phyloP scores from a whole-genome alignment of 2,797 vertebrate genomes.

The Trachurus trachurus region DNA sequence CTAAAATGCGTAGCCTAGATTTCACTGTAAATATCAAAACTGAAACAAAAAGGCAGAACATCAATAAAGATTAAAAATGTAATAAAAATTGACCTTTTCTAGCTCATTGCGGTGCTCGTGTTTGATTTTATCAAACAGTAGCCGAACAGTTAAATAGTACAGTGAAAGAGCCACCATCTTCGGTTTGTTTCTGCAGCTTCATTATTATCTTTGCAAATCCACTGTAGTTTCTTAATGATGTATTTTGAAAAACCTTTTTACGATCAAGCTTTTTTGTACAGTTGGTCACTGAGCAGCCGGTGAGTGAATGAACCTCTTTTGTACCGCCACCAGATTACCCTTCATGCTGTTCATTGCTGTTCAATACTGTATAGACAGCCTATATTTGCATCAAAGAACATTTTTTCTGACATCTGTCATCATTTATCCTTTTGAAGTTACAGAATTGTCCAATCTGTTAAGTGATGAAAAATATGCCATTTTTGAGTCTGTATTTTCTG shows the following conservation, averaged over 20 bases:
- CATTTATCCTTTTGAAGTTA: background rate
- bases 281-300: background rate
- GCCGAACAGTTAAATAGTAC: background rate
- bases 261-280: slow-evolving; percentile 4
- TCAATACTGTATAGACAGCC: background rate
- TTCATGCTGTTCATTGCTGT: background rate
- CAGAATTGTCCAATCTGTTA: background rate
- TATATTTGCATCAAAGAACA: background rate
- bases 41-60: background rate
- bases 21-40: background rate
- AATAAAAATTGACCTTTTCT: too few relatives aligned
- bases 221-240: background rate
- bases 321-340: background rate
- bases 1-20: background rate
- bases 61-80: background rate
- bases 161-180: background rate
- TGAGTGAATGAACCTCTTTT: background rate
- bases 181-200: background rate
- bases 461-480: background rate
- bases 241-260: background rate
- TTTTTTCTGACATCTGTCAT: background rate
- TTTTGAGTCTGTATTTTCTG: slow-evolving; percentile 15
- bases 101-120: background rate
- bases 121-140: too few relatives aligned
- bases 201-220: background rate